Percentiles rank a stretch among this genome's conserved stretches.
These are phyloP conservation scores for Motacilla tschutschensis DNA, from an alignment of 2,113 vertebrate species.

Conservation along the genomic window DNA sequence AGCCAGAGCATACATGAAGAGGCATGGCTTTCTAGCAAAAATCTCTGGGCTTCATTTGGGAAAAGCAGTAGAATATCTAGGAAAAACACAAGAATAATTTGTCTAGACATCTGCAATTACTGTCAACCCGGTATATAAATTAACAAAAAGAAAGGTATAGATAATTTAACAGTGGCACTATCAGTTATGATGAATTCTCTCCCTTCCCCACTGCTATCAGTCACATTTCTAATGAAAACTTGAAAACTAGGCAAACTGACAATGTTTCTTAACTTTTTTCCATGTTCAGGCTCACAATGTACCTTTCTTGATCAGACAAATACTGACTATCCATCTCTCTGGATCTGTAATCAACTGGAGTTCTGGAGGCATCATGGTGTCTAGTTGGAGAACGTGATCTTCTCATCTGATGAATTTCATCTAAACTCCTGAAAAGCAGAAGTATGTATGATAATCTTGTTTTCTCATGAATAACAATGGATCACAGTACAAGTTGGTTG, in stretches of 20 bases:
- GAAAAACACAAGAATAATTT: neutral
- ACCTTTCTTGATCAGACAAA: slow-evolving; percentile 96
- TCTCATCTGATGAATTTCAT: slow-evolving; percentile 96
- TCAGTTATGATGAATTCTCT: neutral
- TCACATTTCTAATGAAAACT: neutral
- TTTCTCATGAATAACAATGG: neutral
- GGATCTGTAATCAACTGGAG: slow-evolving; percentile 81
- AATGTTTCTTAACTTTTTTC: neutral
- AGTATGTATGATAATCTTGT: neutral
- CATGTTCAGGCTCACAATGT: slow-evolving; percentile 53
- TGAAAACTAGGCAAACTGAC: neutral
- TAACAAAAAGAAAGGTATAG: neutral
- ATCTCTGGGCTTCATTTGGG: neutral
- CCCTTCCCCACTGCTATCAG: neutral
- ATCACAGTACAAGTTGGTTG: neutral
- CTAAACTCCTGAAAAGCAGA: slow-evolving; percentile 86
- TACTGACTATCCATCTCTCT: slow-evolving; percentile 92
- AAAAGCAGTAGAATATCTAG: neutral
- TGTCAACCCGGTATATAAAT: neutral
- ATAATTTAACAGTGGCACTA: neutral
- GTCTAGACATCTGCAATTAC: neutral
- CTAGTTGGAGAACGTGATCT: slow-evolving; percentile 89
- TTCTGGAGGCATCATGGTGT: slow-evolving; percentile 89
- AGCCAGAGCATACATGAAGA: neutral
- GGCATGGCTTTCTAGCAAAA: neutral